Evolutionary conservation across 2,888 invertebrate species (phyloP), one percentile per base, ranked within the genome.

Genomic region (Orthonevra nobilis): DNA sequence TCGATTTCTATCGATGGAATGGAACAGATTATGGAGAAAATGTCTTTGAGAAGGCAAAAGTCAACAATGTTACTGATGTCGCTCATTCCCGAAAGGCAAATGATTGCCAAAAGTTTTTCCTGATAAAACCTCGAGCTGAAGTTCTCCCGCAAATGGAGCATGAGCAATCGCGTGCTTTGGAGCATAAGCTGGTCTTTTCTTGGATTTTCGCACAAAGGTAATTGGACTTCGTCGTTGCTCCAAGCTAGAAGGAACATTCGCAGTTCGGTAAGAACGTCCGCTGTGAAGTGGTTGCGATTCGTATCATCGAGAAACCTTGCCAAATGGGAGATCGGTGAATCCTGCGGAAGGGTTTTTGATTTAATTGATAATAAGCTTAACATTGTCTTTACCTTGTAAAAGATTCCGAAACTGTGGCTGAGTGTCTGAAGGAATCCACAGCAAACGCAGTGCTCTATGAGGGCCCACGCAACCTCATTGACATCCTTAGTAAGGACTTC

Each of bases 391-490:
- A 93, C 92, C 82, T 93, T 92, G 87, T 94, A 91, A 86, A 95
- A 95, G 82, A 95, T 92, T 42, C 90, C 87, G 84, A 94, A 91
- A 73, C 94, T 93, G 83, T 92, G 91, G 46, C 91, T 90, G 17
- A 95, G 85, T 0, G 92, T 92, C 32, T 89, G 89, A 3, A 92
- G 88, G 82, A 91, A 92, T 7, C 92, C 91, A 19, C 89, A 89
- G 10, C 88, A 85, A 5, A 94, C 84, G 10, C 85, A 83, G 9
- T 83, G 81, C 7, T 86, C 84, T 15, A 89, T 84, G 1, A 89
- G 17, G 0, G 81, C 81, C 85, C 85, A 86, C 0, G 85, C 81
- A 10, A 84, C 81, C 2, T 86, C 84, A 5, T 84, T 81, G 7
- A 82, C 69, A 46, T 83, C 69, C 17, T 81, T 81, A 7, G 58